Evolutionary conservation across 2,888 invertebrate genomes (phyloP), one percentile per base, ranked within the genome.

Genomic region (Flexamia atlantica): DNA sequence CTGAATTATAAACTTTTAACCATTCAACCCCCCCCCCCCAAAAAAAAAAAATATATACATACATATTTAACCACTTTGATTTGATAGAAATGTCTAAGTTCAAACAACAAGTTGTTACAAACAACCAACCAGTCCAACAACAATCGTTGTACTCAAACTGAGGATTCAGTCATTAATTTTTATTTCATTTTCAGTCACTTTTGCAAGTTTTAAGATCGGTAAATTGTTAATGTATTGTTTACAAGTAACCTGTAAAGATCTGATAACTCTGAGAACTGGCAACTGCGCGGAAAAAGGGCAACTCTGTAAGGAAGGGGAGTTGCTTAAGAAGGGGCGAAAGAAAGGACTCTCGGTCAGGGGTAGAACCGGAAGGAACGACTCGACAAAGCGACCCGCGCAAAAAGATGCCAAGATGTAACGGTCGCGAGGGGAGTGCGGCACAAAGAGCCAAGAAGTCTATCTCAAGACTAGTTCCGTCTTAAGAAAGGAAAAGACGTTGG

Each of bases 351-450:
- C 72, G 76, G 72, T 25, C 53, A 57, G 76, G 83, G 83, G 72
- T 36, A 83, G 74, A 83, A 83, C 83, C 83, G 83, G 83, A 83
- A 83, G 83, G 83, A 83, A 83, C 74, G 72, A 60, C 60, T 76
- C 28, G 81, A 83, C 83, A 83, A 83, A 76, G 76, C 30, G 60
- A 36, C 60, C 83, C 74, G 23, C 46, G 72, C 82, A 72, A 72
- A 74, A 83, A 83, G 83, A 79, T 42, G 80, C 70, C 68, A 79
- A 80, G 83, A 79, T 68, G 81, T 81, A 81, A 81, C 84, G 81
- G 81, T 81, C 81, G 81, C 40, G 46, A 42, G 42, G 50, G 81
- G 81, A 53, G 81, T 1, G 17, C 64, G 81, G 30, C 9, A 81
- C 81, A 81, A 81, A 81, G 81, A 81, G 81, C 81, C 68, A 81